A percentile compares a stretch with the other conserved stretches of the same genome.
Evolutionary conservation across 64 coral and sea anemone species (phyloP).

Genomic region (Hydrozoanthus tunicans): DNA sequence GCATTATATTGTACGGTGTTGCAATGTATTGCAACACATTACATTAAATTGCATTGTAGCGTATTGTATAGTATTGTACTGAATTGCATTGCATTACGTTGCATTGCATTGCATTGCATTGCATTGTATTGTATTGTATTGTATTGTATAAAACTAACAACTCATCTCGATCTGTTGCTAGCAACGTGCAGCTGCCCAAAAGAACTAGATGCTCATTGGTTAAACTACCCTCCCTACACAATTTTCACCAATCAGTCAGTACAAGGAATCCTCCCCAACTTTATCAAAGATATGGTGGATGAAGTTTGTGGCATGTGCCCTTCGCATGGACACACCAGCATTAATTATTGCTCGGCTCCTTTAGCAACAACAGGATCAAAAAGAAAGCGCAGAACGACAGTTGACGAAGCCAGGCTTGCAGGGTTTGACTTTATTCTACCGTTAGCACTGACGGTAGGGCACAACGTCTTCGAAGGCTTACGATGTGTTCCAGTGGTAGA

Average conservation of each 20-base stretch:
- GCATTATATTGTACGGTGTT: no score
- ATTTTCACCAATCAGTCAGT: neutral
- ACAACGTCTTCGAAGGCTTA: neutral
- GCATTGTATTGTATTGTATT: no score
- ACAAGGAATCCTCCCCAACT: neutral
- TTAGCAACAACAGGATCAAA: neutral
- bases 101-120: no score
- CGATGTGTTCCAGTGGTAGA: constrained; percentile 34
- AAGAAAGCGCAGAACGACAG: neutral
- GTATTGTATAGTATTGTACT: no score
- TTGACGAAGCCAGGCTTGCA: neutral
- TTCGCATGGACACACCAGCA: neutral
- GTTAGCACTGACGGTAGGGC: neutral
- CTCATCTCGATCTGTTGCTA: neutral
- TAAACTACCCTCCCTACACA: neutral
- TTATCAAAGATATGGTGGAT: neutral
- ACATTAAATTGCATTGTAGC: no score
- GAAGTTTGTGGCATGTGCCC: neutral
- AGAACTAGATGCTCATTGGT: neutral
- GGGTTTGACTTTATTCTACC: neutral
- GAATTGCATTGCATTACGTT: no score
- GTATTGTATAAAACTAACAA: no score
- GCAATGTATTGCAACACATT: no score
- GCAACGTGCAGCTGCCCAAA: neutral
- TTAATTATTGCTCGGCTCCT: neutral